A percentile compares a stretch with the other conserved stretches of the same genome.
These are phyloP conservation scores for Chrosomus eos DNA, from an alignment of 2,797 vertebrate genomes.

Conservation along the genomic window DNA sequence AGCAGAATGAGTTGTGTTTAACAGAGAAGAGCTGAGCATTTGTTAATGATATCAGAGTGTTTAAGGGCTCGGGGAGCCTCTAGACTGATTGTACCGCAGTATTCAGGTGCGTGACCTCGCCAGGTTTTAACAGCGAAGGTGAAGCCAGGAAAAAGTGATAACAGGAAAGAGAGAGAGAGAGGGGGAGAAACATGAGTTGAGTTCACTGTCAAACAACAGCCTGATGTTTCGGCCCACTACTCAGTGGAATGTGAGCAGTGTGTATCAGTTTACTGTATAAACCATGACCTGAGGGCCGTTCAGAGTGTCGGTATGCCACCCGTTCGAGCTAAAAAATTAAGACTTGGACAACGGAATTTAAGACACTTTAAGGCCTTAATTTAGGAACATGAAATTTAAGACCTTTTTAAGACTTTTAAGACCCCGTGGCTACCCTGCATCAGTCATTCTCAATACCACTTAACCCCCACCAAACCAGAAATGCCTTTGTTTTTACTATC, in stretches of 20 bases:
- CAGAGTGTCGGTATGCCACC: not conserved
- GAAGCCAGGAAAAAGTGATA: slow-evolving; percentile 52
- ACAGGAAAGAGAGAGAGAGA: slow-evolving; percentile 27
- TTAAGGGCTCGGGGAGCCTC: slow-evolving; percentile 14
- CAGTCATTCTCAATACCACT: not conserved
- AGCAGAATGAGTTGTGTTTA: not conserved
- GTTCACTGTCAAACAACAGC: slow-evolving; percentile 38
- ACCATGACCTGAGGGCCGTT: not conserved
- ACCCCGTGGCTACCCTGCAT: no score
- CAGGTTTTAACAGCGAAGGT: slow-evolving; percentile 16
- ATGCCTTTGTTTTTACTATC: not conserved
- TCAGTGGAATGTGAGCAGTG: slow-evolving; percentile 15
- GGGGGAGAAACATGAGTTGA: slow-evolving; percentile 31
- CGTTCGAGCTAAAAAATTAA: no score
- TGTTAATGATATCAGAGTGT: slow-evolving; percentile 30
- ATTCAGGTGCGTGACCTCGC: slow-evolving; percentile 34
- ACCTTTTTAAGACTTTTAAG: no score
- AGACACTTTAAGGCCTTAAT: no score
- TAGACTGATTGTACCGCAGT: slow-evolving; percentile 21
- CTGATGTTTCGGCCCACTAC: slow-evolving; percentile 22
- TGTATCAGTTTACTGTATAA: slow-evolving; percentile 20
- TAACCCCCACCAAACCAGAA: not conserved
- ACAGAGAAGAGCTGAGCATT: not conserved
- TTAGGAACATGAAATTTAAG: no score
- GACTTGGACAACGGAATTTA: no score